Evolutionary conservation across 2,888 invertebrate species (phyloP).

Genomic region (Tachina grossa): DNA sequence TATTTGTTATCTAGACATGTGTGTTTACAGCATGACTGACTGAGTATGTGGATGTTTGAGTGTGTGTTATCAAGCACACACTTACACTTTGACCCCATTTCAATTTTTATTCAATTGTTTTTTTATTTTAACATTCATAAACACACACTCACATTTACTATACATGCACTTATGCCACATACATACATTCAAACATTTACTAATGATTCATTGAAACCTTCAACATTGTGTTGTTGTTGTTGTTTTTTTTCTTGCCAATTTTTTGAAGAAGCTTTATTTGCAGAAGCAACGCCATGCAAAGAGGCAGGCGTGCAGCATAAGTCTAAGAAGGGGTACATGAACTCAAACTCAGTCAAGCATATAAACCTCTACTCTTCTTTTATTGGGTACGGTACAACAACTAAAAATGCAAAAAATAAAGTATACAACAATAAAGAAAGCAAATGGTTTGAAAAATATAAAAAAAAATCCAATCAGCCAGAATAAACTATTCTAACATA

Average conservation of each 20-base stretch:
- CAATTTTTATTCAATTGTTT: slow-evolving; percentile 68
- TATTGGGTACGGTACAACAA: slow-evolving; percentile 53
- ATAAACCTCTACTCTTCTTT: slow-evolving; percentile 45
- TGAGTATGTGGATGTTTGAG: not conserved
- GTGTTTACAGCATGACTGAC: slow-evolving; percentile 20
- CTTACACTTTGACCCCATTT: slow-evolving; percentile 69
- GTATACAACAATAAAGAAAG: slow-evolving; percentile 47
- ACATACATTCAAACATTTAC: slow-evolving; percentile 43
- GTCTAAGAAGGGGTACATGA: slow-evolving; percentile 59
- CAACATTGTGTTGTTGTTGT: slow-evolving; percentile 24
- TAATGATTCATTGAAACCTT: slow-evolving; percentile 69
- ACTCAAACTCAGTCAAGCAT: slow-evolving; percentile 69
- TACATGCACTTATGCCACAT: not conserved
- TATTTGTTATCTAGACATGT: slow-evolving; percentile 68
- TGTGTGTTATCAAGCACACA: slow-evolving; percentile 49
- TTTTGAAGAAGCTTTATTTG: slow-evolving; percentile 43
- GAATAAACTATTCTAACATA: slow-evolving; percentile 51
- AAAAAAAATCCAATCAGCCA: slow-evolving; percentile 42
- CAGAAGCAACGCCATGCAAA: not conserved
- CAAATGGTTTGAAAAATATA: slow-evolving; percentile 21
- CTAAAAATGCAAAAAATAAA: slow-evolving; percentile 1
- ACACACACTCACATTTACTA: slow-evolving; percentile 13
- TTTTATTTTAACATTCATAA: slow-evolving; percentile 27
- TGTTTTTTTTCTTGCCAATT: not conserved
- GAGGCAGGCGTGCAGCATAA: not conserved